phyloP scores from a whole-genome alignment of 2,113 vertebrate species.

The Rhinichthys klamathensis region DNA sequence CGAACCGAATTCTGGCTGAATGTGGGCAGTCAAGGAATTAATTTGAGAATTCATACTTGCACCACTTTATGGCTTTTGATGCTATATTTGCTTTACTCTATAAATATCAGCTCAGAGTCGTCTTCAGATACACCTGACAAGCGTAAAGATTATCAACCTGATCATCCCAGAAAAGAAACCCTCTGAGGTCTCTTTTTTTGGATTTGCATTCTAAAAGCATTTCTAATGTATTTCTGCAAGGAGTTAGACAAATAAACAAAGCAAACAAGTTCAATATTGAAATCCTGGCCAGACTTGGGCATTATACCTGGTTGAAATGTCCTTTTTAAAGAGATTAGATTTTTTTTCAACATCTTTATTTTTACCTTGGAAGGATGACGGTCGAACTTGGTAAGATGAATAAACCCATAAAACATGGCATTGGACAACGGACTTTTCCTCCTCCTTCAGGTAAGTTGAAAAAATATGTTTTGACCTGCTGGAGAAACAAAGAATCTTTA shows the following conservation, averaged over 20 bases:
- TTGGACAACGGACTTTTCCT: constrained; percentile 42
- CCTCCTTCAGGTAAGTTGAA: constrained; percentile 57
- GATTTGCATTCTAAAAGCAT: background rate
- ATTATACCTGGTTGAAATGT: constrained; percentile 34
- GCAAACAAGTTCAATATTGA: background rate
- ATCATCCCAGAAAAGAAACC: constrained; percentile 48
- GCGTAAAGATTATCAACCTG: constrained; percentile 58
- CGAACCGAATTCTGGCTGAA: background rate
- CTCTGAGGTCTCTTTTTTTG: constrained; percentile 19
- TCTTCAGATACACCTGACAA: constrained; percentile 55
- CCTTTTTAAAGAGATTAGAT: constrained; percentile 15
- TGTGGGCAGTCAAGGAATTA: background rate
- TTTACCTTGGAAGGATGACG: constrained; percentile 12
- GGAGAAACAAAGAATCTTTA: constrained; percentile 42
- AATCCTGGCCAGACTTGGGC: constrained; percentile 21
- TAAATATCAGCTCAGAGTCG: constrained; percentile 58
- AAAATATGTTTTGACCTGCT: constrained; percentile 17
- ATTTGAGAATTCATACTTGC: constrained; percentile 28
- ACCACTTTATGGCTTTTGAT: constrained; percentile 30
- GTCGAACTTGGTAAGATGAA: constrained; percentile 50
- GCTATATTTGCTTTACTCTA: constrained; percentile 51
- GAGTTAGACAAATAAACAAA: background rate
- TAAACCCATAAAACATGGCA: constrained; percentile 54
- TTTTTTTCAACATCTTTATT: constrained; percentile 41
- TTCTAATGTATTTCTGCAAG: background rate